Evolutionary conservation across 1,140 invertebrate species (phyloP), one percentile per base, ranked within the genome.

Genomic region (Onthophagus taurus): DNA sequence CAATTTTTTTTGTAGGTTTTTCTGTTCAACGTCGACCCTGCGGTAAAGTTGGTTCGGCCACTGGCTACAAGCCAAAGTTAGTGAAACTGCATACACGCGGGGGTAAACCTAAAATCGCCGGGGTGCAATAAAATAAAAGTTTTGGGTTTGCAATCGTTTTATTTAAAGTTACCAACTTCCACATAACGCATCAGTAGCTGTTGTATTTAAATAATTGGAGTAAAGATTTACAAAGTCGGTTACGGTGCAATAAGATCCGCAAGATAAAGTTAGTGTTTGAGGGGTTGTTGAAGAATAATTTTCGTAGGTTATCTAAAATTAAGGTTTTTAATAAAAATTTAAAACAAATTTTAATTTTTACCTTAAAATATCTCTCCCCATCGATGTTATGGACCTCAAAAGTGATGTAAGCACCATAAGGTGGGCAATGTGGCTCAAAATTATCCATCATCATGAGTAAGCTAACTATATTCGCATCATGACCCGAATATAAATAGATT

Each of bases 401-500:
- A 6, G 49, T 36, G 11, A 55, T 42, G 17, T 43, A 52, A 30
- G 51, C 49, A 12, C 53, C 49, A 39, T 55, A 58, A 6, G 49
- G 50, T 16, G 55, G 55, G 7, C 50, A 35, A 20, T 58, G 49
- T 2, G 31, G 45, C 13, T 55, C 30, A 29, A 52, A 50, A 13
- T 50, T 29, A 7, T 50, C 48, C 13, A 58, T 41, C 3, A 42
- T 43, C 2, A 8, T 13, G 17, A 58, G 42, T 4, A 58, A 17
- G 12, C 45, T 34, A 3, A 44, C 53, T 19, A 58, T 42, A 30
- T 49, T 58, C 13, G 41, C 20, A 42, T 58, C 55, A 26, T 58
- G 55, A 6, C 45, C 55, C 4, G 53, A 53, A 43, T 58, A 58
- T 3, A 58, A 38, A 34, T 45, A 55, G 6, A 58, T 29, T 36